phyloP scores from a whole-genome alignment of 2,888 invertebrate species.

The Oscheius sp. region DNA sequence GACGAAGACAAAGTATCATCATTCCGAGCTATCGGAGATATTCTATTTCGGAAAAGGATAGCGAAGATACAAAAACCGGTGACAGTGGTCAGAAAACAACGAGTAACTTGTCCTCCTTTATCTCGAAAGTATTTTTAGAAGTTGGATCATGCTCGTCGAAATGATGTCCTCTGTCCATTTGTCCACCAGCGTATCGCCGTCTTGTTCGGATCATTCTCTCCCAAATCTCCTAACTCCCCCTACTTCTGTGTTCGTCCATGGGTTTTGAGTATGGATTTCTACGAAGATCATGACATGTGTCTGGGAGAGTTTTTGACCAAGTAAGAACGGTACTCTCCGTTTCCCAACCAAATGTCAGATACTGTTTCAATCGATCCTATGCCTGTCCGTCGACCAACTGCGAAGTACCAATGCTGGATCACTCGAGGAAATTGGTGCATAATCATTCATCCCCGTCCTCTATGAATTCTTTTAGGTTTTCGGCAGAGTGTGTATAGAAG shows the following conservation, averaged over 20 bases:
- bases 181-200: constrained; percentile 85
- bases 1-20: constrained; percentile 79
- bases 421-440: constrained; percentile 84
- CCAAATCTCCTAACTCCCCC: constrained; percentile 79
- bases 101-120: constrained; percentile 9
- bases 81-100: constrained; percentile 12
- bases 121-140: constrained; percentile 3
- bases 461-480: constrained; percentile 14
- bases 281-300: constrained; percentile 91
- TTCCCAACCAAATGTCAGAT: constrained; percentile 47
- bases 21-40: constrained; percentile 87
- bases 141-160: constrained; percentile 8
- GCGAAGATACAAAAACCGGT: constrained; percentile 37
- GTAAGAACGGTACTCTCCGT: constrained; percentile 38
- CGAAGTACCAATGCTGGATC: constrained; percentile 86
- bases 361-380: constrained; percentile 80
- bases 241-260: constrained; percentile 89
- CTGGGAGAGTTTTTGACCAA: constrained; percentile 89
- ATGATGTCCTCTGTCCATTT: constrained; percentile 74
- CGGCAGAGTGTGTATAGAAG: constrained; percentile 59
- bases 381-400: constrained; percentile 85
- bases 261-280: constrained; percentile 93
- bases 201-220: constrained; percentile 80
- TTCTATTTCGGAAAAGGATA: constrained; percentile 49
- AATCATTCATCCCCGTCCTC: too few relatives aligned